Conservation (phyloP, 2,797 vertebrate species). For the Xiphophorus birchmanni region DNA sequence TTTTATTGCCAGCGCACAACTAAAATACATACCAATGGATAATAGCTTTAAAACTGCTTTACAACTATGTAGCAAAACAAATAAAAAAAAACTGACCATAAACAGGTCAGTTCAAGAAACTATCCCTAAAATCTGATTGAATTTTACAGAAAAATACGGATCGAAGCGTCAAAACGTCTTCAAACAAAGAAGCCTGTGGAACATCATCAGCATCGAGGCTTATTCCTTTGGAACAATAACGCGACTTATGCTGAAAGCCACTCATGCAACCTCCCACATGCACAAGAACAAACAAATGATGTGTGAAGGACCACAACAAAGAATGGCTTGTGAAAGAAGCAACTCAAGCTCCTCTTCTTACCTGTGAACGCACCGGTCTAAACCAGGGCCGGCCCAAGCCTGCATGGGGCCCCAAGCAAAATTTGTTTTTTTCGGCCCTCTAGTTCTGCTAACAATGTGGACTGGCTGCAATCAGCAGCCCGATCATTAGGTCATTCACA, state of each 20-base stretch:
- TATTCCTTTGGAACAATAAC: conserved; percentile 10
- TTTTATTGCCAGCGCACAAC: neutral
- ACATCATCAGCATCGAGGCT: neutral
- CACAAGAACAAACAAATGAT: conserved; percentile 5
- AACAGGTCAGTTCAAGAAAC: neutral
- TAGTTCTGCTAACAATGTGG: too few relatives aligned
- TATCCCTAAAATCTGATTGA: neutral
- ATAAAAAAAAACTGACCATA: neutral
- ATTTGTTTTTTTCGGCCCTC: too few relatives aligned
- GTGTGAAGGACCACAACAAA: conserved; percentile 4
- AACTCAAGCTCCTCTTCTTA: conserved; percentile 6
- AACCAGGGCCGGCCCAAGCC: too few relatives aligned
- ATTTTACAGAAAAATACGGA: neutral
- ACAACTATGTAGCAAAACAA: neutral
- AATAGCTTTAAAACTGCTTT: neutral
- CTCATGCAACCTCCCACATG: neutral
- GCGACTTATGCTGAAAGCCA: conserved; percentile 23
- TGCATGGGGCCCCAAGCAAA: too few relatives aligned
- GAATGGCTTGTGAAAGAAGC: neutral
- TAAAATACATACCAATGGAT: neutral
- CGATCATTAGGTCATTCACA: too few relatives aligned
- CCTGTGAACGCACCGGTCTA: conserved; percentile 34
- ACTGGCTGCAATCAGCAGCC: too few relatives aligned
- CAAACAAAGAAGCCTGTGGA: conserved; percentile 21
- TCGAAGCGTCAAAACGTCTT: neutral